Percentiles rank a stretch among this genome's conserved stretches.
These are phyloP conservation scores for Eolophus roseicapilla DNA, from an alignment of 2,113 vertebrate genomes.

Conservation along the genomic window DNA sequence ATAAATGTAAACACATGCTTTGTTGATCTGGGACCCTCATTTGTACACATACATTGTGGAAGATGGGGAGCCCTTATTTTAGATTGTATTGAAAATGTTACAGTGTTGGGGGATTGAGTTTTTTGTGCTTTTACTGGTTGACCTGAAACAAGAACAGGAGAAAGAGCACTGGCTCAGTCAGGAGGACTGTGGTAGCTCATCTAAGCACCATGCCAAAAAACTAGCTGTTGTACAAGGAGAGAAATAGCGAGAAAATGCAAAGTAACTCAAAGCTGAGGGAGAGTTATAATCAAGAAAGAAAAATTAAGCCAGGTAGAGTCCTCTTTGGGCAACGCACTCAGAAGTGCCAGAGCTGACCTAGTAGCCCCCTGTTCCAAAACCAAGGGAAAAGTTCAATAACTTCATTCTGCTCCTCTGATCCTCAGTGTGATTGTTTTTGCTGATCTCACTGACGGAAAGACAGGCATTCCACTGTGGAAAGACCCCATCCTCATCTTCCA, in stretches of 20 bases:
- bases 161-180: neutral
- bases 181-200: neutral
- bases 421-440: neutral
- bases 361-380: neutral
- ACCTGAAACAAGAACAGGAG: neutral
- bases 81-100: neutral
- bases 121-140: neutral
- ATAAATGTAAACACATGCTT: neutral
- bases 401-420: neutral
- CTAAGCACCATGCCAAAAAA: neutral
- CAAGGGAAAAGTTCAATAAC: neutral
- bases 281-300: neutral
- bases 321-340: neutral
- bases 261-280: neutral
- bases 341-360: neutral
- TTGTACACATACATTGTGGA: neutral
- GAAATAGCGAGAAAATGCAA: neutral
- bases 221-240: neutral
- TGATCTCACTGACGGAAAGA: neutral
- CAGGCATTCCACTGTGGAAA: neutral
- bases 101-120: neutral
- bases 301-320: neutral
- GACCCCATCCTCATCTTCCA: neutral
- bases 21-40: neutral
- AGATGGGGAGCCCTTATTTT: neutral